These are phyloP conservation scores for Hololepta plana DNA, from an alignment of 2,888 invertebrate species.

Conservation along the genomic window DNA sequence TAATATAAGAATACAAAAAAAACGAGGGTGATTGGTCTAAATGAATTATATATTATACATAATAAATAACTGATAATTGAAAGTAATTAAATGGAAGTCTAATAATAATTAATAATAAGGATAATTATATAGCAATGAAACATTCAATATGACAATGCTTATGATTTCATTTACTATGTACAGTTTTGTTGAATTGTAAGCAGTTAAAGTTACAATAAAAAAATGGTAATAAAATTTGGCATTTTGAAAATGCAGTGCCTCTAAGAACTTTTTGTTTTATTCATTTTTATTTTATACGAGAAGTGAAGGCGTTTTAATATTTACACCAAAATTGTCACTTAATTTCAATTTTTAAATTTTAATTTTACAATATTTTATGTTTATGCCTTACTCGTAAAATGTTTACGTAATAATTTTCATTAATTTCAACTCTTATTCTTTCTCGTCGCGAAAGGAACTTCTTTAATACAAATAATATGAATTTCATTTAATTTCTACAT, in stretches of 20 bases:
- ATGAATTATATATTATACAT: background rate
- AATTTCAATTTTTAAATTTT: slow-evolving; percentile 16
- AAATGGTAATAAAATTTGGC: slow-evolving; percentile 16
- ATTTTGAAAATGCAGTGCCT: slow-evolving; percentile 16
- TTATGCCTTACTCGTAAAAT: slow-evolving; percentile 19
- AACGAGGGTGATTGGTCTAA: too few relatives aligned
- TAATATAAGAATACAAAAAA: too few relatives aligned
- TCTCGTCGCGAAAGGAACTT: too few relatives aligned
- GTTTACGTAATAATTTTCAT: too few relatives aligned
- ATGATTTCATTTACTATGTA: too few relatives aligned
- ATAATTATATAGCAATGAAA: too few relatives aligned
- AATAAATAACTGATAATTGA: slow-evolving; percentile 3
- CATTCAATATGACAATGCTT: slow-evolving; percentile 13
- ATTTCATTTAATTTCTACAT: too few relatives aligned
- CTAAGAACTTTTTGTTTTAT: slow-evolving; percentile 9
- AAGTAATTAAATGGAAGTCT: slow-evolving; percentile 5
- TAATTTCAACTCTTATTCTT: too few relatives aligned
- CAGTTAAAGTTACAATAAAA: too few relatives aligned
- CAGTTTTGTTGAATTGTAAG: too few relatives aligned
- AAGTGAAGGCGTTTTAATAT: slow-evolving; percentile 13
- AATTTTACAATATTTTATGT: slow-evolving; percentile 7
- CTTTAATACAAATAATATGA: too few relatives aligned
- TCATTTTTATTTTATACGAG: slow-evolving; percentile 12
- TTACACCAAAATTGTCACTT: slow-evolving; percentile 13
- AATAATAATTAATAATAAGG: slow-evolving; percentile 5